A percentile compares a stretch with the other conserved stretches of the same genome.
These are phyloP conservation scores for Megathymus violae DNA, from an alignment of 1,140 invertebrate species.

Conservation along the genomic window DNA sequence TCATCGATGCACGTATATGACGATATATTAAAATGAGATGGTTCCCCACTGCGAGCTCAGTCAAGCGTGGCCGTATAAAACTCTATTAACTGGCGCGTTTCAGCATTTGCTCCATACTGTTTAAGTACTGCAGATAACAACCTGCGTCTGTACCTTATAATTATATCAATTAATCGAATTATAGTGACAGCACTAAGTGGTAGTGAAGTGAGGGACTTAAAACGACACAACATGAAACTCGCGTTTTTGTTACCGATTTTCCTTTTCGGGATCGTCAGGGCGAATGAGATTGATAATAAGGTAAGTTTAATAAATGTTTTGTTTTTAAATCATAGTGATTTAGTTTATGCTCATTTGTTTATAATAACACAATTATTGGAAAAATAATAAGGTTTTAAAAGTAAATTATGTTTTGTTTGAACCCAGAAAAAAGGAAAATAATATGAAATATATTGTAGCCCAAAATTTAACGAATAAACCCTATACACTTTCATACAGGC, in stretches of 20 bases:
- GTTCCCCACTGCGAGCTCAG: conserved; percentile 58
- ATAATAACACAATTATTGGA: too few species aligned
- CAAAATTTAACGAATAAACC: too few species aligned
- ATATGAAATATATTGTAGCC: too few species aligned
- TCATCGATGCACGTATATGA: background rate
- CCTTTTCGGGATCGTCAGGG: conserved; percentile 61
- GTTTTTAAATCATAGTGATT: too few species aligned
- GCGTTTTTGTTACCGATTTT: conserved; percentile 59
- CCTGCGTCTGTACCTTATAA: conserved; percentile 36
- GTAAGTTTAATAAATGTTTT: too few species aligned
- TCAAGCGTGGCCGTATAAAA: conserved; percentile 66
- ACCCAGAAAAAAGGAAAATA: too few species aligned
- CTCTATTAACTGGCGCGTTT: conserved; percentile 47
- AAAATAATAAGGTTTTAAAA: too few species aligned
- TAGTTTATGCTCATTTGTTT: too few species aligned
- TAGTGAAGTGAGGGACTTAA: conserved; percentile 63
- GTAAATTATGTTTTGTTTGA: too few species aligned
- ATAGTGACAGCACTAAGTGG: conserved; percentile 44
- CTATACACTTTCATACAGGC: too few species aligned
- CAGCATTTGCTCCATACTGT: conserved; percentile 60
- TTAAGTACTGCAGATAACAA: conserved; percentile 47
- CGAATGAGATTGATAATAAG: conserved; percentile 65
- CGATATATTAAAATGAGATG: conserved; percentile 6
- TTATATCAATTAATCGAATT: conserved; percentile 35
- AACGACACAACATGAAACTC: conserved; percentile 63